Evolutionary conservation across 2,113 vertebrate genomes (phyloP), one percentile per base, ranked within the genome.

Genomic region (Paralichthys olivaceus): DNA sequence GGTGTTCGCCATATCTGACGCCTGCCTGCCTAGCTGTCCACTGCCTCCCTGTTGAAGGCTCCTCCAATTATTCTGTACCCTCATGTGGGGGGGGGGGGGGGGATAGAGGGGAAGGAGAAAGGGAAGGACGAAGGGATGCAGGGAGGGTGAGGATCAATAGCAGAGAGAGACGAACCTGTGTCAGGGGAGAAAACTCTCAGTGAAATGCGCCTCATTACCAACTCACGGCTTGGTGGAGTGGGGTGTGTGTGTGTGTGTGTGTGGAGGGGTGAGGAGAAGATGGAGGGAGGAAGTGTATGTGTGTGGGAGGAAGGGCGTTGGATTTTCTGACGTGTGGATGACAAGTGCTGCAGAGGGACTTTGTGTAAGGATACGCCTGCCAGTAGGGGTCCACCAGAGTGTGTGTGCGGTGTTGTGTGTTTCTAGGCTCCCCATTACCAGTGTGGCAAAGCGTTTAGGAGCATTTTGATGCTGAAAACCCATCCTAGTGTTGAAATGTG

Each of bases 101-200:
- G 37, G 23, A 37, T 13, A 23, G 12, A 29, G 49, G 20, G 13
- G 59, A 65, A 49, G 20, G 57, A 66, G 4, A 32, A 34, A 45
- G 56, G 59, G 55, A 32, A 43, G 64, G 59, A 56, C 65, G 61
- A 54, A 72, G 37, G 28, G 66, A 59, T 19, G 49, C 79, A 32
- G 70, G 26, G 53, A 75, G 72, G 32, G 40, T 23, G 79, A 84
- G 80, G 83, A 91, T 91, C 81, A 84, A 87, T 86, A 74, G 43
- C 34, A 20, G 77, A 86, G 77, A 19, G 63, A 87, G 79, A 87
- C 55, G 9, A 83, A 79, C 74, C 77, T 0, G 59, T 73, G 81
- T 87, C 87, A 63, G 80, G 82, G 84, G 90, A 89, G 77, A 88
- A 84, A 90, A 91, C 84, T 85, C 76, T 64, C 43, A 14, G 67